phyloP scores from a whole-genome alignment of 1,140 invertebrate genomes.

The Ceratina calcarata region DNA sequence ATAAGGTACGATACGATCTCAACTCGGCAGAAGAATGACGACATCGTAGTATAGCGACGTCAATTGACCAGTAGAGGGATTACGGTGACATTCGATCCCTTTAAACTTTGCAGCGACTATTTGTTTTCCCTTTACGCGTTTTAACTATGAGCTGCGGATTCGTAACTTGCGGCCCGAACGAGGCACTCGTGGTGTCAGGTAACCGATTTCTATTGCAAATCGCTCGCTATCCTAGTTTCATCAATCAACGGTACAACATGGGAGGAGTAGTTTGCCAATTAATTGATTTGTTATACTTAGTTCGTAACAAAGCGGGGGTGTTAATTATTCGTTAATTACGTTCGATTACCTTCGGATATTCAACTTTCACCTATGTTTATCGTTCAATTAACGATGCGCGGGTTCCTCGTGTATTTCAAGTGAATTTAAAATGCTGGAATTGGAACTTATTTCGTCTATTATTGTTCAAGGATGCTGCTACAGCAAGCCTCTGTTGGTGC shows the following conservation, averaged over 20 bases:
- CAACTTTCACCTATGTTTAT: neutral
- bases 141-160: conserved; percentile 92
- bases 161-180: conserved; percentile 98
- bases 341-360: neutral
- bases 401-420: too few relatives aligned
- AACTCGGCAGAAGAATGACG: conserved; percentile 13
- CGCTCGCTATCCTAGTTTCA: too few relatives aligned
- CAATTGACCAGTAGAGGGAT: conserved; percentile 30
- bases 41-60: conserved; percentile 26
- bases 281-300: conserved; percentile 41
- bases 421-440: too few relatives aligned
- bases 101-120: conserved; percentile 25
- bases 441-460: conserved; percentile 21
- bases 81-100: conserved; percentile 24
- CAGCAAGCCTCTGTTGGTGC: conserved; percentile 93
- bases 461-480: conserved; percentile 91
- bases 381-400: neutral
- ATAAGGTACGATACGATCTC: conserved; percentile 21
- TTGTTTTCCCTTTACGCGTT: conserved; percentile 44
- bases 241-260: neutral
- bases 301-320: neutral
- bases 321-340: conserved; percentile 8
- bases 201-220: conserved; percentile 64
- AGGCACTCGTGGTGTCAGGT: conserved; percentile 98
- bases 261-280: conserved; percentile 43